Evolutionary conservation across 2,797 vertebrate species (phyloP).

Genomic region (Catharus ustulatus): DNA sequence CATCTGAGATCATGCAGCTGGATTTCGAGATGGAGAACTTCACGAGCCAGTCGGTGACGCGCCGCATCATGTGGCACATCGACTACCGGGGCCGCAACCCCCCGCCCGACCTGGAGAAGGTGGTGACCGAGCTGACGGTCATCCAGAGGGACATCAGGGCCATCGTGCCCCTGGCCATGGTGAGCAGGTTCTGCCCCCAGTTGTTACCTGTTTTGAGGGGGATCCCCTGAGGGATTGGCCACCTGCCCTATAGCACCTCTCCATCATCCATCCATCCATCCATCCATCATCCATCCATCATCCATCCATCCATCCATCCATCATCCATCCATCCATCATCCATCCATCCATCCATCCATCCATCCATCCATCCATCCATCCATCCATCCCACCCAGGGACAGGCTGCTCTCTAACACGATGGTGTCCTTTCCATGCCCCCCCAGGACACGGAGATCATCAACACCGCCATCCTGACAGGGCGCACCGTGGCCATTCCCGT

Average conservation of each 20-base stretch:
- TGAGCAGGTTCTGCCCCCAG: slow-evolving; percentile 69
- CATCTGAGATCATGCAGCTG: slow-evolving; percentile 93
- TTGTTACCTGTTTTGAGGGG: background rate
- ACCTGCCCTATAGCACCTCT: rapidly evolving
- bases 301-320: background rate
- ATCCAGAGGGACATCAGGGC: slow-evolving; percentile 96
- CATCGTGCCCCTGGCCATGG: slow-evolving; percentile 96
- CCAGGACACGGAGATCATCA: slow-evolving; percentile 98
- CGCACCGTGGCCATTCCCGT: slow-evolving; percentile 95
- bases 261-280: background rate
- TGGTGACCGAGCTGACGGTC: slow-evolving; percentile 94
- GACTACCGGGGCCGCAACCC: slow-evolving; percentile 92
- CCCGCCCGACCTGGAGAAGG: slow-evolving; percentile 89
- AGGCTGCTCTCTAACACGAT: background rate
- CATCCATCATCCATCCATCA: too few relatives aligned
- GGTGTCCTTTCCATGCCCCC: background rate
- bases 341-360: background rate
- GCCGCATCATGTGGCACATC: slow-evolving; percentile 98
- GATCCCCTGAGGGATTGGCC: background rate
- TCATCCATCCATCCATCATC: too few relatives aligned
- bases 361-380: background rate
- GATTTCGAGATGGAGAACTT: slow-evolving; percentile 99
- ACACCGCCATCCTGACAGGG: slow-evolving; percentile 94
- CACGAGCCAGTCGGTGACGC: slow-evolving; percentile 96
- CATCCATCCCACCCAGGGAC: background rate